Evolutionary conservation across 2,113 vertebrate genomes (phyloP), one percentile per base, ranked within the genome.

Genomic region (Gymnarchus niloticus): DNA sequence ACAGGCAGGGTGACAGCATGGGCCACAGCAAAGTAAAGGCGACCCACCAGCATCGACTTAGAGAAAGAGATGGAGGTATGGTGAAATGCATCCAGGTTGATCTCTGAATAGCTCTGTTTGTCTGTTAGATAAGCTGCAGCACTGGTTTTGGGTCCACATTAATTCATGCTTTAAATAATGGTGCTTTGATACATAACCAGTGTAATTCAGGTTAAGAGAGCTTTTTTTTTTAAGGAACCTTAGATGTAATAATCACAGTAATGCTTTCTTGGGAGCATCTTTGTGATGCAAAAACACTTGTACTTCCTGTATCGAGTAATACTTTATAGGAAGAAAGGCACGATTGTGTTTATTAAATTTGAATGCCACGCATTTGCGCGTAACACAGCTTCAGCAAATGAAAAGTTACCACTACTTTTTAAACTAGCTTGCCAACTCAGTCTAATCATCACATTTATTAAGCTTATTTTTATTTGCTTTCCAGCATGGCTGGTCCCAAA

Each of bases 41-140:
- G 88, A 92, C 96, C 90, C 96, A 98, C 85, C 69, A 95, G 78
- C 95, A 96, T 89, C 93, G 96, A 93, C 94, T 96, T 92, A 95
- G 97, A 95, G 97, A 97, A 86, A 98, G 97, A 94, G 98, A 99
- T 92, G 96, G 96, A 93, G 97, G 98, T 99, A 92, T 95, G 96
- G 25, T 1, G 2, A 19, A 46, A 3, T 61, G 37, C 21, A 7
- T 3, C 17, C 6, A 0, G 21, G 7, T 44, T 83, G 33, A 1
- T 57, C 14, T 57, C 25, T 83, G n/a, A 21, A 3, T 69, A 1
- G 23, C 52, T 61, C 41, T 23, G 23, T 49, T 56, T 44, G 28
- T 41, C n/a, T 19, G 10, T 52, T 54, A 41, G 76, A 78, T n/a
- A 33, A 48, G 44, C 44, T 12, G 44, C 44, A 78, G 44, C 37